phyloP scores from a whole-genome alignment of 2,888 invertebrate genomes.

The Netelia inedita region DNA sequence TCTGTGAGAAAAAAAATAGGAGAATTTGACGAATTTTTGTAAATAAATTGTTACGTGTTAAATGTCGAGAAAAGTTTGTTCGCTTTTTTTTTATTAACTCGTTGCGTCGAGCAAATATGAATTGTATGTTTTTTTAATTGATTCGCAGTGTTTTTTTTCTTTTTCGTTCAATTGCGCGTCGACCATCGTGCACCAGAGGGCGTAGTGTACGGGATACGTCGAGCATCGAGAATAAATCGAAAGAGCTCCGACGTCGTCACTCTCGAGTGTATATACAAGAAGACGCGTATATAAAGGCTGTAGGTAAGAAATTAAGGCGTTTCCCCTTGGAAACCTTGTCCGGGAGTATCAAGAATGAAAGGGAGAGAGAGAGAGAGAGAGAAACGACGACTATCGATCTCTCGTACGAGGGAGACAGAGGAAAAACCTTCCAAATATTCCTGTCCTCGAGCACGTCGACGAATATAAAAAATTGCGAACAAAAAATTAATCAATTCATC shows the following conservation, averaged over 20 bases:
- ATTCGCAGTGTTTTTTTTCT: background rate
- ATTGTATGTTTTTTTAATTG: too few relatives aligned
- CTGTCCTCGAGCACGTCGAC: slow-evolving; percentile 52
- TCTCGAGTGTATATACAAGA: slow-evolving; percentile 14
- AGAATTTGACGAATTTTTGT: too few relatives aligned
- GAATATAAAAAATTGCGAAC: slow-evolving; percentile 32
- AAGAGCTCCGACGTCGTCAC: background rate
- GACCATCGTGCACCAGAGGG: background rate
- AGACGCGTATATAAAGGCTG: slow-evolving; percentile 22
- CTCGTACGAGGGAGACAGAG: slow-evolving; percentile 57
- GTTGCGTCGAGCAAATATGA: too few relatives aligned
- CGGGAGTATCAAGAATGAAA: slow-evolving; percentile 56
- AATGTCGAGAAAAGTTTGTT: too few relatives aligned
- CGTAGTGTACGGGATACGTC: background rate
- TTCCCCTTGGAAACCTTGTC: slow-evolving; percentile 60
- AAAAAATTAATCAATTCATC: background rate
- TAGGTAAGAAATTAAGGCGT: slow-evolving; percentile 68
- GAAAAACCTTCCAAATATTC: slow-evolving; percentile 54
- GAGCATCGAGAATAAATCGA: slow-evolving; percentile 21
- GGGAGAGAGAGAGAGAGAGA: slow-evolving; percentile 36
- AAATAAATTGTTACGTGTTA: too few relatives aligned
- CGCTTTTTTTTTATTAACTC: too few relatives aligned
- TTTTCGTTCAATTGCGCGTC: too few relatives aligned
- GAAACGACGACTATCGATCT: slow-evolving; percentile 66
- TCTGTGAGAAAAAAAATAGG: too few relatives aligned